phyloP scores from a whole-genome alignment of 2,113 vertebrate species.

The Egretta garzetta region DNA sequence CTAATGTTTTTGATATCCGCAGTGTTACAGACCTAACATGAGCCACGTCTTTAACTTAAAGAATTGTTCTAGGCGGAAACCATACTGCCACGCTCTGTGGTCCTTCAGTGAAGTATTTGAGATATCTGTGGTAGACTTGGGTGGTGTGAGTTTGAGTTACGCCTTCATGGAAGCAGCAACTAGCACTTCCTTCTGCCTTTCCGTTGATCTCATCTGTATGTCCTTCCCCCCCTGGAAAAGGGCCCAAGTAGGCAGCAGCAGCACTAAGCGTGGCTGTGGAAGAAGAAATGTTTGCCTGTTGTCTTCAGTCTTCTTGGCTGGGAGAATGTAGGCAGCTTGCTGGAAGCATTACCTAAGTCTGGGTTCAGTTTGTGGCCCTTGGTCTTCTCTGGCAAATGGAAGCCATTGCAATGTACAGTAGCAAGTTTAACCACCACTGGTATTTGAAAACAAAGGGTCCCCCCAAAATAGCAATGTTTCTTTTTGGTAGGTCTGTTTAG shows the following conservation, averaged over 20 bases:
- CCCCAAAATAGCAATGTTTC: neutral
- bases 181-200: neutral
- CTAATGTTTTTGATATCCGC: neutral
- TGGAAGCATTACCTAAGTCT: fast-evolving
- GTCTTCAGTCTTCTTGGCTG: neutral
- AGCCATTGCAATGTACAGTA: fast-evolving
- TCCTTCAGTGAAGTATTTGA: neutral
- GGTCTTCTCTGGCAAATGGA: neutral
- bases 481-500: neutral
- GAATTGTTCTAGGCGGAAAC: neutral
- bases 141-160: neutral
- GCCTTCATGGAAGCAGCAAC: neutral
- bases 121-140: neutral
- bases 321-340: neutral
- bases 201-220: neutral
- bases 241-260: neutral
- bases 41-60: neutral
- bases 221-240: neutral
- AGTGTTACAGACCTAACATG: neutral
- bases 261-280: neutral
- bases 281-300: neutral
- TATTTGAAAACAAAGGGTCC: fast-evolving
- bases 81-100: neutral
- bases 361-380: neutral
- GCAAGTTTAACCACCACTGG: neutral